phyloP scores from a whole-genome alignment of 2,113 vertebrate species.

The Aepyceros melampus region DNA sequence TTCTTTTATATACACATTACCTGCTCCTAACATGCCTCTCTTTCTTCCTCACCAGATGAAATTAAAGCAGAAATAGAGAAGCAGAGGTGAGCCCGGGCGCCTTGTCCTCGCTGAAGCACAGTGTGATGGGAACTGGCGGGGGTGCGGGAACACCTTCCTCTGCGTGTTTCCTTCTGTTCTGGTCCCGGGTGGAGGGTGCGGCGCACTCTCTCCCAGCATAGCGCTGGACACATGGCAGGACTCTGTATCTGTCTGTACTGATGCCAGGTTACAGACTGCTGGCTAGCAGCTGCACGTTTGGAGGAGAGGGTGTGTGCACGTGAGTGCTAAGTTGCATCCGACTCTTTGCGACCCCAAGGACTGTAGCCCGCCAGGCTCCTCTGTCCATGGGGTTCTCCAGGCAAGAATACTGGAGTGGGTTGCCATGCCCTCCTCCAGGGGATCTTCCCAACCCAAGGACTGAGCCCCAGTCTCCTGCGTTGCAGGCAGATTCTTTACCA shows the following conservation, averaged over 20 bases:
- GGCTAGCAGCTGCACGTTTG: background rate
- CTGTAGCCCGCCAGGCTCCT: background rate
- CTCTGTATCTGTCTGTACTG: background rate
- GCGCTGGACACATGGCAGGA: background rate
- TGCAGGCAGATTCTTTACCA: background rate
- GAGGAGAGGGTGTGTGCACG: background rate
- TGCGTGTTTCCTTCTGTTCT: background rate
- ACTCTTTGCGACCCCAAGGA: background rate
- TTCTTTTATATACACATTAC: background rate
- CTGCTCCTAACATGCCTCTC: slow-evolving; percentile 36
- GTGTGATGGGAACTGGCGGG: background rate
- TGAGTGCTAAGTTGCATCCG: background rate
- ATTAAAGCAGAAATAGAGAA: slow-evolving; percentile 93
- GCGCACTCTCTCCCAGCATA: background rate
- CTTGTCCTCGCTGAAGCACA: background rate
- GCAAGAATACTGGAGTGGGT: background rate
- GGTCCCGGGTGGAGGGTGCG: background rate
- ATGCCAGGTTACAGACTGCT: background rate
- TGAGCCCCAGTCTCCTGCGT: background rate
- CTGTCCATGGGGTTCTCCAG: background rate
- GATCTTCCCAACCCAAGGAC: background rate
- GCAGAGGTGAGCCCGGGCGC: slow-evolving; percentile 85
- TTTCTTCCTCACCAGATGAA: slow-evolving; percentile 88
- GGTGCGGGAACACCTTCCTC: background rate
- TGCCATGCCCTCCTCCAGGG: background rate